Percentiles rank a stretch among this genome's conserved stretches.
phyloP scores from a whole-genome alignment of 2,888 invertebrate species.

The Callosobruchus maculatus region DNA sequence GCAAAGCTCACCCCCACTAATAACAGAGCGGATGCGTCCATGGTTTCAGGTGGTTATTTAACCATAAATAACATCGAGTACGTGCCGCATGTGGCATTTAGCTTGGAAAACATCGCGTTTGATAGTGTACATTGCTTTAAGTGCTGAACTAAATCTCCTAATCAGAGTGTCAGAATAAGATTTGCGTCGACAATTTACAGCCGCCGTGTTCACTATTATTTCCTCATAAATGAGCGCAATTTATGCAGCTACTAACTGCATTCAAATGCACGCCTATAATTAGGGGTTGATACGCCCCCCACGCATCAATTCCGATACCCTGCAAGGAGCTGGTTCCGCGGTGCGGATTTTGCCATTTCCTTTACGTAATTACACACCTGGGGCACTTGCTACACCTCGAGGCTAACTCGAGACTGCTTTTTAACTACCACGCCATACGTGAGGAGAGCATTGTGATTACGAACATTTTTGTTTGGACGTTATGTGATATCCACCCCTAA shows the following conservation, averaged over 20 bases:
- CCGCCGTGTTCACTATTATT: neutral
- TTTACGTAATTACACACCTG: neutral
- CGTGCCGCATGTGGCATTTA: slow-evolving; percentile 11
- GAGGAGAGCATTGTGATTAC: too few relatives aligned
- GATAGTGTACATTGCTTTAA: slow-evolving; percentile 13
- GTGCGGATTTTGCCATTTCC: neutral
- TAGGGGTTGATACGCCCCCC: neutral
- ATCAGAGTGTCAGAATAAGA: slow-evolving; percentile 15
- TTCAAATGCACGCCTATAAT: neutral
- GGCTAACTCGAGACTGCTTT: neutral
- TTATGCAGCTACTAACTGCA: neutral
- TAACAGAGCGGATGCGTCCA: neutral
- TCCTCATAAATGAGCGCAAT: neutral
- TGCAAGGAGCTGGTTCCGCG: neutral
- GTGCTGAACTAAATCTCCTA: slow-evolving; percentile 12
- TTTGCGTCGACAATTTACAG: slow-evolving; percentile 6
- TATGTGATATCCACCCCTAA: too few relatives aligned
- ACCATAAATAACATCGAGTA: slow-evolving; percentile 13
- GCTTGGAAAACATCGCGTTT: slow-evolving; percentile 12
- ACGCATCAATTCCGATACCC: neutral
- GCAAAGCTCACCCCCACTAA: neutral
- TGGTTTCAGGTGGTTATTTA: slow-evolving; percentile 11
- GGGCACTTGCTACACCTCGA: neutral
- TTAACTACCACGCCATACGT: neutral
- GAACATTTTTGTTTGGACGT: too few relatives aligned